Base-by-base conservation (phyloP, 2,797 vertebrate genomes). In the Epinephelus malabaricus region DNA sequence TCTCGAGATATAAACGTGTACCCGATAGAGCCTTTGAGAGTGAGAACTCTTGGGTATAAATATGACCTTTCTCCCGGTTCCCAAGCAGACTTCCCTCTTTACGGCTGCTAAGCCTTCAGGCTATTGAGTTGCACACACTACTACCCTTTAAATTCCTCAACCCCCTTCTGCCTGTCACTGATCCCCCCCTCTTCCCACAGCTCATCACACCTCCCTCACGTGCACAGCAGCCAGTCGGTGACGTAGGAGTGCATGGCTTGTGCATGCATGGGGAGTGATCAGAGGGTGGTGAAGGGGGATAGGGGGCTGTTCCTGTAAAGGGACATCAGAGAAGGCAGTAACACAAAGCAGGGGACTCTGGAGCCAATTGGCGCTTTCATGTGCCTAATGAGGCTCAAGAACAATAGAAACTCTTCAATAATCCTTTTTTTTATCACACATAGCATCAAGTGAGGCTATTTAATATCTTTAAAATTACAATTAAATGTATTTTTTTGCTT, bases 41-140 rank as follows among this genome's bases (percentile, higher is more conserved):
- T 25, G 51, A 54, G 27, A 51, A 49, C 30, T 78, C 74, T 56
- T 1, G 3, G 45, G 58, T 74, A 86, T 91, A 94, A 95, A 95
- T 92, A 93, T 88, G 92, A 96, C 94, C 95, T 95, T 95, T 96
- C 92, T 92, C 91, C 95, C 86, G 95, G 92, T 96, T 96, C 94
- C 93, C 94, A 95, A 92, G 91, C 85, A 81, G 70, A 66, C 66
- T 25, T 77, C 74, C 64, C 86, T 76, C 58, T 66, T 56, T 50
- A 69, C 18, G 2, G 53, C 73, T 82, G 79, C 70, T 27, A 45
- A 27, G 47, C 47, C 38, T 65, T 69, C 67, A 51, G 54, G 66
- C 76, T 78, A 89, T 90, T 87, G 76, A 86, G 45, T 86, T 88
- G 34, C 34, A 73, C 87, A 83, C 43, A 59, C 56, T 11, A 40